These are phyloP conservation scores for Pandemis corylana DNA, from an alignment of 2,888 invertebrate genomes.

Conservation along the genomic window DNA sequence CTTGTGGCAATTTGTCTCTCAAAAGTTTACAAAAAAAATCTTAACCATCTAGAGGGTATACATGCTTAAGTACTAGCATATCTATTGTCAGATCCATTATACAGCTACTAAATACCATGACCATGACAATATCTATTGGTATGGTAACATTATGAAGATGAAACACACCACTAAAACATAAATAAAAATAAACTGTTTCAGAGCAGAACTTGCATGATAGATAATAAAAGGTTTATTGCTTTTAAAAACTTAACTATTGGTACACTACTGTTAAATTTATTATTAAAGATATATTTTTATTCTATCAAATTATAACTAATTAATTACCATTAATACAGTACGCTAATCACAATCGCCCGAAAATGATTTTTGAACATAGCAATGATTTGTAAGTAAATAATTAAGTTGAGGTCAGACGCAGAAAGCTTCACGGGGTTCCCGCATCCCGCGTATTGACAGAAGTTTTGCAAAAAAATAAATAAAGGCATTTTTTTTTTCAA, in stretches of 20 bases:
- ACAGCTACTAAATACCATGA: slow-evolving; percentile 46
- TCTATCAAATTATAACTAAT: not conserved
- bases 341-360: not conserved
- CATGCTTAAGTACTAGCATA: slow-evolving; percentile 60
- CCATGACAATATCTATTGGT: slow-evolving; percentile 44
- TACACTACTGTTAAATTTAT: slow-evolving; percentile 1
- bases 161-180: slow-evolving; percentile 5
- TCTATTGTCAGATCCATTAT: slow-evolving; percentile 67
- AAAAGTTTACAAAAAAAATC: slow-evolving; percentile 80
- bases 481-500: no score
- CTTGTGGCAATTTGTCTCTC: slow-evolving; percentile 80
- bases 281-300: slow-evolving; percentile 2
- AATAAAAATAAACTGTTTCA: not conserved
- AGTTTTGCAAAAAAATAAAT: no score
- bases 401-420: not conserved
- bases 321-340: not conserved
- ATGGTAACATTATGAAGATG: slow-evolving; percentile 12
- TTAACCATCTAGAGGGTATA: slow-evolving; percentile 48
- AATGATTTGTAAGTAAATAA: not conserved
- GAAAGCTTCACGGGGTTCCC: no score
- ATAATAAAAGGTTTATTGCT: slow-evolving; percentile 5
- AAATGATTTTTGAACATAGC: not conserved
- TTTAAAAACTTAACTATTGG: not conserved
- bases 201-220: not conserved
- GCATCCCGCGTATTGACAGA: no score